Evolutionary conservation across 1,140 invertebrate species (phyloP), one percentile per base, ranked within the genome.

Genomic region (Procambarus clarkii): DNA sequence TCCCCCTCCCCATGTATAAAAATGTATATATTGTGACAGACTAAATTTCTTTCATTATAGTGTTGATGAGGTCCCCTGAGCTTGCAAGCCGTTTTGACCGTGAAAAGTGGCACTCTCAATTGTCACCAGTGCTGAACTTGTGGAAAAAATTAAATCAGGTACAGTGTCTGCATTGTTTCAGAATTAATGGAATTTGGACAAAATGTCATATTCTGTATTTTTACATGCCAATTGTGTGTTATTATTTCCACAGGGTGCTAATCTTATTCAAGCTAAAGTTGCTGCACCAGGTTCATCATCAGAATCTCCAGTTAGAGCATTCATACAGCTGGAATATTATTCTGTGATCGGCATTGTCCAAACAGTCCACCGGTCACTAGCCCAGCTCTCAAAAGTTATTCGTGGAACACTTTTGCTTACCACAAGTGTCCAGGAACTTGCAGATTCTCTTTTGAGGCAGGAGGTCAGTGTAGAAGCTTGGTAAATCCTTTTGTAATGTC

Each of bases 101-200:
- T 50, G 94, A 95, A 77, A 91, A 94, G 46, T 96, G 96, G 96
- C 94, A 96, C 83, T 94, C 95, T 86, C 95, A 96, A 93, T 94
- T 97, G 11, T 95, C 95, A 21, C 97, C 97, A 0, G 94, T 97
- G 84, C 95, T 98, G 9, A 96, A 95, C 91, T 93, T 97, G 2
- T 98, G 97, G 97, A 97, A 97, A 93, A 97, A 97, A 93, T 93
- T 98, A 21, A 97, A 96, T 93, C 94, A 95, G 94, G 95, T 96
- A 54, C 50, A 9, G 8, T 54, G 13, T 13, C 4, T 54, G 13
- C 13, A 54, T 13, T 54, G 50, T 54, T 54, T 9, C 50, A 54
- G 5, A 5, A 54, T 13, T 54, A 54, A 54, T 54, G 50, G 50
- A 54, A 54, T 13, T 13, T 54, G 50, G 1, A 54, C 8, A 13